These are phyloP conservation scores for Hyphantria cunea DNA, from an alignment of 1,140 invertebrate species.

Conservation along the genomic window DNA sequence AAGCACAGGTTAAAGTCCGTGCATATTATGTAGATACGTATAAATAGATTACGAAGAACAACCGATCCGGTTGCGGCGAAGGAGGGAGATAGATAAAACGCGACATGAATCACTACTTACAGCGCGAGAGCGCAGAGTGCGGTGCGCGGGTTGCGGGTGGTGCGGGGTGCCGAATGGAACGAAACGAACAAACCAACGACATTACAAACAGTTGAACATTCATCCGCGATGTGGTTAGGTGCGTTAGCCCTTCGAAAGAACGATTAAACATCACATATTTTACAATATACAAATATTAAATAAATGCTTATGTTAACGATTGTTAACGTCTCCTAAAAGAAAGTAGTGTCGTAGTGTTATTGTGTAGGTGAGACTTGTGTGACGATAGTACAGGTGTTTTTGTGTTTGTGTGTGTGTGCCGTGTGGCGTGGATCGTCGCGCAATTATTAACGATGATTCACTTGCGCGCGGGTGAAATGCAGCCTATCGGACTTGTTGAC, in stretches of 20 bases:
- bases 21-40: conserved; percentile 70
- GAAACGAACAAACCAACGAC: conserved; percentile 70
- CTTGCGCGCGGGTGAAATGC: conserved; percentile 80
- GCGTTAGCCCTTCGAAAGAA: conserved; percentile 40
- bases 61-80: conserved; percentile 80
- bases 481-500: conserved; percentile 81
- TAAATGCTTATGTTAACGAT: conserved; percentile 54
- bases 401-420: conserved; percentile 54
- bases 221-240: conserved; percentile 66
- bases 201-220: conserved; percentile 79
- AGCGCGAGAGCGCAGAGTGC: conserved; percentile 62
- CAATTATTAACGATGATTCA: conserved; percentile 82
- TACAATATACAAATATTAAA: conserved; percentile 56
- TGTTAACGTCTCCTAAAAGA: conserved; percentile 58
- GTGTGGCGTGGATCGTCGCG: conserved; percentile 77
- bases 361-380: conserved; percentile 62
- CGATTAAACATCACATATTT: conserved; percentile 41
- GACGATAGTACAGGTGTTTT: conserved; percentile 68
- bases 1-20: conserved; percentile 75
- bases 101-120: conserved; percentile 80
- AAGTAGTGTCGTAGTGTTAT: conserved; percentile 50
- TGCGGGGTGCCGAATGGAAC: conserved; percentile 68
- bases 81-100: conserved; percentile 80
- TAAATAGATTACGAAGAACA: conserved; percentile 80
- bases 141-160: conserved; percentile 57